Percentiles rank a stretch among this genome's conserved stretches.
phyloP scores from a whole-genome alignment of 2,113 vertebrate species.

The Ammodramus savannarum region DNA sequence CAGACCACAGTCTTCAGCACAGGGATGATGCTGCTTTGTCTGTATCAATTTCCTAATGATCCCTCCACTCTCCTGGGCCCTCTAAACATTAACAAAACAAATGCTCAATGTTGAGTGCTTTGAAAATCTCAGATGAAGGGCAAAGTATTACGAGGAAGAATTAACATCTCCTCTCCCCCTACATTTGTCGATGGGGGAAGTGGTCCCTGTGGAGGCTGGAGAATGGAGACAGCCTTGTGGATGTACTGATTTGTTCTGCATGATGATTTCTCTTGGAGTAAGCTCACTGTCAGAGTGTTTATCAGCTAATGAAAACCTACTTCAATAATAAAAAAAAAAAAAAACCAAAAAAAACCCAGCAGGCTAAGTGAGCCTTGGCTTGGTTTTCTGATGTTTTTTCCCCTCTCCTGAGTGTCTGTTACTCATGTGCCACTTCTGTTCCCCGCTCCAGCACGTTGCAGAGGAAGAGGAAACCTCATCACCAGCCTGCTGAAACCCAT shows the following conservation, averaged over 20 bases:
- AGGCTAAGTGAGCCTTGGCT: not conserved
- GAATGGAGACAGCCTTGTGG: conserved; percentile 11
- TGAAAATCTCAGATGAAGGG: conserved; percentile 37
- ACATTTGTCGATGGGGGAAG: not conserved
- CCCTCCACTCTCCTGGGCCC: not conserved
- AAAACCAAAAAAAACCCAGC: not conserved
- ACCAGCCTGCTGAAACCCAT: not conserved
- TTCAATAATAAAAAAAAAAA: not conserved
- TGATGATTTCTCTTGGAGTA: conserved; percentile 5
- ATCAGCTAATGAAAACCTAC: conserved; percentile 59
- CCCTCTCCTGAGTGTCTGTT: not conserved
- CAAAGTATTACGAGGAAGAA: not conserved
- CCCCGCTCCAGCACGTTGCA: not conserved
- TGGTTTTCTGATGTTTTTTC: not conserved
- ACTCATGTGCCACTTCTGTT: not conserved
- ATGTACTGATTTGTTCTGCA: conserved; percentile 39
- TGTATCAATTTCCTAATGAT: not conserved
- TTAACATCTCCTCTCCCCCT: conserved; percentile 5
- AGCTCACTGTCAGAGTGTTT: conserved; percentile 25
- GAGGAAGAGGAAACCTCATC: conserved; percentile 2
- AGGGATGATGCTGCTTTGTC: not conserved
- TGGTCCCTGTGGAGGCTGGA: not conserved
- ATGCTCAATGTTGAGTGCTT: not conserved
- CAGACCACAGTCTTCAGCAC: not conserved
- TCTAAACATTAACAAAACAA: conserved; percentile 30